phyloP scores from a whole-genome alignment of 64 coral and sea anemone genomes.

The Montipora capricornis region DNA sequence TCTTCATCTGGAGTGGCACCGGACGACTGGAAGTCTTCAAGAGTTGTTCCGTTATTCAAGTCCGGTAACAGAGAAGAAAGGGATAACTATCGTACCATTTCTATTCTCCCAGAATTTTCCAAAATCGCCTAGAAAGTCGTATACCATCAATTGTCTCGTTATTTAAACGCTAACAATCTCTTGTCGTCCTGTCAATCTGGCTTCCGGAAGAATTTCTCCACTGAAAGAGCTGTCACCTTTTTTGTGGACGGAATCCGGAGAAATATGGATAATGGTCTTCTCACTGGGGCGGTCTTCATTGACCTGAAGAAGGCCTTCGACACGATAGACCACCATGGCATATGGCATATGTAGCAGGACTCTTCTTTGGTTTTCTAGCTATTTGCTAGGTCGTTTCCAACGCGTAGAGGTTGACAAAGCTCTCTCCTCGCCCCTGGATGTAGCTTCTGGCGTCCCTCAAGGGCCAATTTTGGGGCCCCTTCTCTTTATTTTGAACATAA shows the following conservation, averaged over 20 bases:
- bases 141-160: not conserved
- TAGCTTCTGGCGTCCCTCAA: conserved; percentile 43
- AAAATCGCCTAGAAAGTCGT: not conserved
- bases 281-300: conserved; percentile 15
- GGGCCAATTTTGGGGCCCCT: conserved; percentile 42
- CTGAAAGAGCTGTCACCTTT: not conserved
- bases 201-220: conserved; percentile 14
- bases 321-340: not conserved
- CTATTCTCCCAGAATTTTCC: not conserved
- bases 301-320: conserved; percentile 18
- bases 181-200: conserved; percentile 18
- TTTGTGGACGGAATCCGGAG: not conserved
- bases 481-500: conserved; percentile 46
- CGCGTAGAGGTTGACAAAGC: conserved; percentile 9
- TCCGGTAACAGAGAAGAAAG: not conserved
- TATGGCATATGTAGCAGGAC: not conserved
- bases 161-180: not conserved
- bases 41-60: conserved; percentile 3
- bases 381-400: conserved; percentile 22
- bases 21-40: conserved; percentile 1
- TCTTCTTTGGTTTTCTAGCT: conserved; percentile 22
- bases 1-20: conserved; percentile 4
- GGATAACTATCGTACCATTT: not conserved
- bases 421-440: not conserved
- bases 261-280: not conserved